Evolutionary conservation across 2,797 vertebrate genomes (phyloP).

Genomic region (Nyctibius grandis): DNA sequence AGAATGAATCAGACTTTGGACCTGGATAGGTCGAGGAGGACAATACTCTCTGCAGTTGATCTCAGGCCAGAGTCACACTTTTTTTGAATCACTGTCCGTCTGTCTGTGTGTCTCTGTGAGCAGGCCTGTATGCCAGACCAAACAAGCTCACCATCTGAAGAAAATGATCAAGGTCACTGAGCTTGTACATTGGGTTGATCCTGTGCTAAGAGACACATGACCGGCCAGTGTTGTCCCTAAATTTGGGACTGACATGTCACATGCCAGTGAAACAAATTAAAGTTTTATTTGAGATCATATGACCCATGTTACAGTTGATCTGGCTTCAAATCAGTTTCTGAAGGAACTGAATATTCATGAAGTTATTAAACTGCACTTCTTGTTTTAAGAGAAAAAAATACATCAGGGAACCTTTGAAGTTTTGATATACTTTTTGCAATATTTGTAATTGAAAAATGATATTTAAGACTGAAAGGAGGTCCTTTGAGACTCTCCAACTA

Average conservation of each 20-base stretch:
- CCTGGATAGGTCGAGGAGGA: background rate
- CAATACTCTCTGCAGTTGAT: background rate
- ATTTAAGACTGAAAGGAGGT: background rate
- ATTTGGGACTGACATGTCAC: background rate
- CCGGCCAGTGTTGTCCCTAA: background rate
- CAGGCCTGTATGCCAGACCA: background rate
- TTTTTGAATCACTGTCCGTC: background rate
- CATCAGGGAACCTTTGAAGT: background rate
- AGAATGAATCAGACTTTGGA: slow-evolving; percentile 13
- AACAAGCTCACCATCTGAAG: background rate
- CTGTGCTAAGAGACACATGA: background rate
- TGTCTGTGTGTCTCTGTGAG: no score
- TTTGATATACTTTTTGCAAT: background rate
- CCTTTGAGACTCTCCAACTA: background rate
- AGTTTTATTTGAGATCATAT: background rate
- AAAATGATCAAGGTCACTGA: background rate
- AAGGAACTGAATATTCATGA: background rate
- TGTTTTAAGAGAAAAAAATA: background rate
- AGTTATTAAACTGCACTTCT: background rate
- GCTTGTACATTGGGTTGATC: background rate
- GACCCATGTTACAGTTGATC: background rate
- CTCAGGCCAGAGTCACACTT: background rate
- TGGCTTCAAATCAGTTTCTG: background rate
- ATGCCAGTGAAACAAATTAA: background rate
- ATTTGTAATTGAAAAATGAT: background rate